phyloP scores from a whole-genome alignment of 2,113 vertebrate species.

The Xenopus laevis region DNA sequence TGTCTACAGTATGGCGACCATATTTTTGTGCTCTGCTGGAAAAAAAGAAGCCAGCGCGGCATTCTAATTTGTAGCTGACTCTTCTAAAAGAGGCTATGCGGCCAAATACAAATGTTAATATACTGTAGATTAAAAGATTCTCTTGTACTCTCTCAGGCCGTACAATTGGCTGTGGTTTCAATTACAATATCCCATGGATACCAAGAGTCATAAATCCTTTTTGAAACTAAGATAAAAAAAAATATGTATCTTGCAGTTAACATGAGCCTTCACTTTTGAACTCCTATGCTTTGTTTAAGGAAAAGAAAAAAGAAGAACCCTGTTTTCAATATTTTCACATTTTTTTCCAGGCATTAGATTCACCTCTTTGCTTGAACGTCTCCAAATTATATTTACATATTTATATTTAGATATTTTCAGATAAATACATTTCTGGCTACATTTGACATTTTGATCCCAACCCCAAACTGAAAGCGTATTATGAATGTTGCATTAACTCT shows the following conservation, averaged over 20 bases:
- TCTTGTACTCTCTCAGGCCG: conserved; percentile 4
- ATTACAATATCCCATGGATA: not conserved
- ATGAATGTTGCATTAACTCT: too few species aligned
- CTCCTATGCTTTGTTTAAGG: too few species aligned
- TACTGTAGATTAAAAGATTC: conserved; percentile 1
- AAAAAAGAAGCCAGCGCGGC: conserved; percentile 12
- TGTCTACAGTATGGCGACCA: conserved; percentile 9
- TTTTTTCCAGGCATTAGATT: too few species aligned
- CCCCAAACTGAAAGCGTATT: too few species aligned
- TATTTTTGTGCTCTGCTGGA: not conserved
- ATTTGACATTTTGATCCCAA: too few species aligned
- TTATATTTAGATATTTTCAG: too few species aligned
- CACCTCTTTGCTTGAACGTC: too few species aligned
- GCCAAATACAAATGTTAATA: conserved; percentile 28
- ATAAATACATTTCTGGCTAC: too few species aligned
- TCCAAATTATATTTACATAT: too few species aligned
- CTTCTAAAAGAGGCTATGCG: conserved; percentile 9
- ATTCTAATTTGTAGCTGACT: conserved; percentile 37
- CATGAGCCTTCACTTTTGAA: not conserved
- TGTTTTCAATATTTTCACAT: too few species aligned
- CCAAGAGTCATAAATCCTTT: not conserved
- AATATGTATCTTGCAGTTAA: not conserved
- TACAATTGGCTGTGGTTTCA: not conserved
- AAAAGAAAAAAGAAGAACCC: too few species aligned
- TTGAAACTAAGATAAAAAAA: not conserved